Evolutionary conservation across 2,888 invertebrate species (phyloP).

Genomic region (Ectobius pallidus): DNA sequence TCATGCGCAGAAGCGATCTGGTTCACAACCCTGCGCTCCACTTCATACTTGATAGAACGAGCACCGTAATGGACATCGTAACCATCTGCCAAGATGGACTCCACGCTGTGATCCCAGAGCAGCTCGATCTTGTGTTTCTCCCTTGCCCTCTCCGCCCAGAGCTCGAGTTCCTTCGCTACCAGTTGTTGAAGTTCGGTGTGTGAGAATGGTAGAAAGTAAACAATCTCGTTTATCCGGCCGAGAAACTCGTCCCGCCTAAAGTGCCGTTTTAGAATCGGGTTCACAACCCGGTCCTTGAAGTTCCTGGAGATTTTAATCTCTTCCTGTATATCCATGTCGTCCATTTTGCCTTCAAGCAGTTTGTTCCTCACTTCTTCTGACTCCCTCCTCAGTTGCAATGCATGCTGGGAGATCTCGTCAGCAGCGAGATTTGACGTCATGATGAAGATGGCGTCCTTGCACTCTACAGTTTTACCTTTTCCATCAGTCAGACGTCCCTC

Average conservation of each 20-base stretch:
- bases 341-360: constrained; percentile 44
- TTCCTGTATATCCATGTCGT: constrained; percentile 58
- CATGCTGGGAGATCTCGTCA: constrained; percentile 87
- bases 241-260: constrained; percentile 90
- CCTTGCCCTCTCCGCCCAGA: constrained; percentile 78
- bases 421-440: constrained; percentile 93
- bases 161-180: constrained; percentile 76
- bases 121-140: constrained; percentile 77
- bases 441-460: constrained; percentile 90
- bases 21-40: constrained; percentile 57
- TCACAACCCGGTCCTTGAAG: constrained; percentile 86
- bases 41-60: constrained; percentile 80
- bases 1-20: constrained; percentile 61
- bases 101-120: constrained; percentile 82
- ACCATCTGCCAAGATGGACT: constrained; percentile 78
- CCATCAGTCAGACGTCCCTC: constrained; percentile 92
- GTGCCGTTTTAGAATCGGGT: constrained; percentile 84
- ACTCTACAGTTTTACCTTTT: constrained; percentile 87
- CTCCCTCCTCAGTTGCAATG: constrained; percentile 76
- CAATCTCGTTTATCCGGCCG: constrained; percentile 91
- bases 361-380: constrained; percentile 60
- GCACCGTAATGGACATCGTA: constrained; percentile 93
- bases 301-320: constrained; percentile 71
- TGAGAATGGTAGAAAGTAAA: constrained; percentile 91
- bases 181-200: constrained; percentile 78